Evolutionary conservation across 2,888 invertebrate species (phyloP).

Genomic region (Malthinus flaveolus): DNA sequence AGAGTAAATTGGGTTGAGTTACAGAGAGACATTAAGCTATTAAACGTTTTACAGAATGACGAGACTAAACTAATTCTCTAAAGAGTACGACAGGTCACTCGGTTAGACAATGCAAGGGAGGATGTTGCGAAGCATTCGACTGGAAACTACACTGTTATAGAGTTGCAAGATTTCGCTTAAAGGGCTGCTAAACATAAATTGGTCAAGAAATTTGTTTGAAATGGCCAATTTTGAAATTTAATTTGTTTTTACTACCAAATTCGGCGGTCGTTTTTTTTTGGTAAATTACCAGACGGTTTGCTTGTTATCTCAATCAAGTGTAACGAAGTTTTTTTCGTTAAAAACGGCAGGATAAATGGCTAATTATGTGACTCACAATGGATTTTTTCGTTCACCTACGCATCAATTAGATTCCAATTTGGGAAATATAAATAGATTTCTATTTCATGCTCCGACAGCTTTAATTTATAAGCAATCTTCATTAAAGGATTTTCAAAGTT

Average conservation of each 20-base stretch:
- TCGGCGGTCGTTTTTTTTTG: not conserved
- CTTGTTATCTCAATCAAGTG: slow-evolving; percentile 42
- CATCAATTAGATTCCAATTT: not conserved
- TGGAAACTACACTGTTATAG: slow-evolving; percentile 4
- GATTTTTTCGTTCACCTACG: slow-evolving; percentile 30
- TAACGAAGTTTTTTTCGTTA: slow-evolving; percentile 39
- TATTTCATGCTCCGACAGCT: too few relatives aligned
- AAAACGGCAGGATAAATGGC: slow-evolving; percentile 44
- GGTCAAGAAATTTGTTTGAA: slow-evolving; percentile 5
- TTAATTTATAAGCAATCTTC: too few relatives aligned
- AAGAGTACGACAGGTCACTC: slow-evolving; percentile 21
- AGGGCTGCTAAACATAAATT: slow-evolving; percentile 3
- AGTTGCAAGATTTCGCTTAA: slow-evolving; percentile 6
- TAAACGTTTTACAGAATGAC: slow-evolving; percentile 23
- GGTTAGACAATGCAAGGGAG: slow-evolving; percentile 1
- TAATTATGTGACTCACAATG: slow-evolving; percentile 44
- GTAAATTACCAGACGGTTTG: slow-evolving; percentile 12
- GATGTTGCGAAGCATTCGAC: not conserved
- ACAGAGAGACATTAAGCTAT: slow-evolving; percentile 25
- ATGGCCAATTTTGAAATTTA: too few relatives aligned
- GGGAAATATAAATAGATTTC: too few relatives aligned
- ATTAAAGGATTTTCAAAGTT: too few relatives aligned
- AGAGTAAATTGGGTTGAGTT: slow-evolving; percentile 23
- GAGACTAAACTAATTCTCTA: slow-evolving; percentile 23
- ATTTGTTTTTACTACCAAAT: not conserved